Percentiles rank a stretch among this genome's conserved stretches.
These are phyloP conservation scores for Spea hammondii DNA, from an alignment of 2,797 vertebrate species.

Conservation along the genomic window DNA sequence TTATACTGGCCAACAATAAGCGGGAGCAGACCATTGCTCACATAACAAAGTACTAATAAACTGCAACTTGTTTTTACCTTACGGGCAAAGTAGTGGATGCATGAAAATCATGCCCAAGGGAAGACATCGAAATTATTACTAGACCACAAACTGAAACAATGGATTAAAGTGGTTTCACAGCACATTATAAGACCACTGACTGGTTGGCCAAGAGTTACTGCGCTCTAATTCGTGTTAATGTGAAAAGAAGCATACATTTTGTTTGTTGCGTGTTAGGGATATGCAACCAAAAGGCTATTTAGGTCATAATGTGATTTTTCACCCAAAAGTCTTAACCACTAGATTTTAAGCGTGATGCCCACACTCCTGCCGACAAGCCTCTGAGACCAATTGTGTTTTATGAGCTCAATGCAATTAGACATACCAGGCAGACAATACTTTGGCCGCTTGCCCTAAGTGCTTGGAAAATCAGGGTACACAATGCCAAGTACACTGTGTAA, in stretches of 20 bases:
- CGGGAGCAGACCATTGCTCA: no score
- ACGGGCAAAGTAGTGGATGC: no score
- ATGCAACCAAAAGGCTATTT: not conserved
- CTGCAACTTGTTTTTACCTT: no score
- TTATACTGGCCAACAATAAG: no score
- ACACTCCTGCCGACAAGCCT: constrained; percentile 34
- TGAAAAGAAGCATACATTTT: not conserved
- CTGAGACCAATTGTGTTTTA: constrained; percentile 55
- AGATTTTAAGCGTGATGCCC: constrained; percentile 12
- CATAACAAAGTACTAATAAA: no score
- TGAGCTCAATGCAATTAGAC: constrained; percentile 50
- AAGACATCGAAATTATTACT: no score
- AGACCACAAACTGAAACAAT: no score
- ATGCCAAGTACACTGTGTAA: constrained; percentile 60
- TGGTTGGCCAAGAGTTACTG: not conserved
- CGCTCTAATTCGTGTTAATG: not conserved
- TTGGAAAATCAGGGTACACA: constrained; percentile 56
- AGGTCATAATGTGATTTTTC: constrained; percentile 23
- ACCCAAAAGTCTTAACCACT: not conserved
- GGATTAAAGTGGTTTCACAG: not conserved
- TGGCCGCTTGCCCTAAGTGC: constrained; percentile 57
- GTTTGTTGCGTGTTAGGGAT: not conserved
- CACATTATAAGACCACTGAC: not conserved
- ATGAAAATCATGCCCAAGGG: no score
- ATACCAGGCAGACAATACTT: constrained; percentile 54